These are phyloP conservation scores for Callimorpha dominula DNA, from an alignment of 2,888 invertebrate genomes.

Conservation along the genomic window DNA sequence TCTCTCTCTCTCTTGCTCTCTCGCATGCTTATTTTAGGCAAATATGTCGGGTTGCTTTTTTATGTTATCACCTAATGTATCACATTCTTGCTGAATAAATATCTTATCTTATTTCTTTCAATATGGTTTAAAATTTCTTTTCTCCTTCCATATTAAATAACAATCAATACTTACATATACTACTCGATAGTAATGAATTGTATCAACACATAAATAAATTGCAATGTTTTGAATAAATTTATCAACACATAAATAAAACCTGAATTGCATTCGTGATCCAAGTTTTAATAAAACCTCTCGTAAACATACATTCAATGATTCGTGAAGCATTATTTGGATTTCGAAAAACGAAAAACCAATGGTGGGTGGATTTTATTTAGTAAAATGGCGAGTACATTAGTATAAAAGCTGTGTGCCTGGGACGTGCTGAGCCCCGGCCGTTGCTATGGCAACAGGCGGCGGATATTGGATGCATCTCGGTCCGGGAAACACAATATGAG, in stretches of 20 bases:
- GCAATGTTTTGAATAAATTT: neutral
- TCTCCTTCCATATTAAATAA: no score
- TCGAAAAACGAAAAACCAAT: neutral
- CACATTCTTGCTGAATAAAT: no score
- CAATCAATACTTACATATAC: no score
- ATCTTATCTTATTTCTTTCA: no score
- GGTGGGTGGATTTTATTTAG: slow-evolving; percentile 16
- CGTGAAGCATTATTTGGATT: neutral
- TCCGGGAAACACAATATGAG: slow-evolving; percentile 14
- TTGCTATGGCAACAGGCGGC: slow-evolving; percentile 15
- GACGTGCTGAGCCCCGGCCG: slow-evolving; percentile 15
- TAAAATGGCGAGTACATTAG: slow-evolving; percentile 10
- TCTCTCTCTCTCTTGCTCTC: no score
- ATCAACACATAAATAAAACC: neutral
- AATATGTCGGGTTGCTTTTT: no score
- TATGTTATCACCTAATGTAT: no score
- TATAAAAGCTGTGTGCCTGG: slow-evolving; percentile 12
- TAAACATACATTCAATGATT: neutral
- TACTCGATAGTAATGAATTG: no score
- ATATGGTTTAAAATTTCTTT: no score
- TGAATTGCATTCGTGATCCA: neutral
- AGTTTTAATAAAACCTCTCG: neutral
- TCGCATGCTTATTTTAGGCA: no score
- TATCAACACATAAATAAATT: no score
- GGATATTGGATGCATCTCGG: slow-evolving; percentile 18